Percentiles rank a stretch among this genome's conserved stretches.
phyloP scores from a whole-genome alignment of 2,888 invertebrate species.

The Drosophila differens region DNA sequence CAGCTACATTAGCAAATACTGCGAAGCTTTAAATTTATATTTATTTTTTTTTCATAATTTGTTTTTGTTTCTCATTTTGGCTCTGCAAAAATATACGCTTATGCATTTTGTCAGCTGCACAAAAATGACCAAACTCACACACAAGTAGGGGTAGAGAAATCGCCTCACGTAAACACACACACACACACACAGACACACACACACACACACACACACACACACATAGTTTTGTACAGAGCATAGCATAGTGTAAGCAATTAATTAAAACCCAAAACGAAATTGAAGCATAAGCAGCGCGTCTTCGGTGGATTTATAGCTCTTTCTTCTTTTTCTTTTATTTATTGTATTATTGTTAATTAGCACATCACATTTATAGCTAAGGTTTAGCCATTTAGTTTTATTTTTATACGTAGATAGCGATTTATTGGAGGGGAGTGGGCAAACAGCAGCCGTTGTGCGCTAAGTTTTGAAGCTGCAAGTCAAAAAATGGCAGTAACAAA shows the following conservation, averaged over 20 bases:
- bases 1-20: slow-evolving; percentile 80
- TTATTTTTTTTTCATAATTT: slow-evolving; percentile 41
- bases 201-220: slow-evolving; percentile 4
- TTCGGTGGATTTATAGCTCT: slow-evolving; percentile 45
- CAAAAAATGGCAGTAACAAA: slow-evolving; percentile 63
- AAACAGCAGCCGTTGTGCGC: slow-evolving; percentile 70
- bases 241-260: slow-evolving; percentile 57
- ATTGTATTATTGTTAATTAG: slow-evolving; percentile 63
- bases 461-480: slow-evolving; percentile 70
- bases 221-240: slow-evolving; percentile 7
- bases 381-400: slow-evolving; percentile 48
- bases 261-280: slow-evolving; percentile 64
- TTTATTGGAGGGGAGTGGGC: slow-evolving; percentile 43
- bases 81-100: slow-evolving; percentile 60
- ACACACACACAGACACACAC: slow-evolving; percentile 5
- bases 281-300: slow-evolving; percentile 71
- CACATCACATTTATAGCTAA: slow-evolving; percentile 67
- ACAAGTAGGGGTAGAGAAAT: slow-evolving; percentile 32
- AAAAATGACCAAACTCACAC: slow-evolving; percentile 31
- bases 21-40: slow-evolving; percentile 82
- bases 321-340: slow-evolving; percentile 36
- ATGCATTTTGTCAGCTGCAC: slow-evolving; percentile 48
- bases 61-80: slow-evolving; percentile 42
- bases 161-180: slow-evolving; percentile 4
- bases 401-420: slow-evolving; percentile 16